Base-by-base conservation (phyloP, 2,888 invertebrate species). In the Plutella xylostella region DNA sequence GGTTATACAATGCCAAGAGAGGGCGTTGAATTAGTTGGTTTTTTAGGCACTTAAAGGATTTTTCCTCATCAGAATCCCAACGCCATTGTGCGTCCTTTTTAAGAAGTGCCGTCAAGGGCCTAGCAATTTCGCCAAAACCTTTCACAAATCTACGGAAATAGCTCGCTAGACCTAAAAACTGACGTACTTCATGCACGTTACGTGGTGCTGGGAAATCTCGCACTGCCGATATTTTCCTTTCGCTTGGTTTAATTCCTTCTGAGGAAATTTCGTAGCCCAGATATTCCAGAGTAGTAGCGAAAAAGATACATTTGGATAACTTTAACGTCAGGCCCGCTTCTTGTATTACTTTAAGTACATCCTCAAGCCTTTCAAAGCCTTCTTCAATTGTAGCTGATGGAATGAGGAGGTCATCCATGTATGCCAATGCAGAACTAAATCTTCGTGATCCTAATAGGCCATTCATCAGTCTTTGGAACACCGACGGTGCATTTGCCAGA, bases 1-100 rank as follows among this genome's bases (percentile, higher is more conserved):
- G 56, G 28, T 55, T 43, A 41, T 54, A 66, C 6, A 61, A 48
- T 5, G 49, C 43, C 20, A 61, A 42, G 18, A 56, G 50, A 12
- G 41, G 41, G 4, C 41, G 28, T 12, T 31, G n/a, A 14, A 14
- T n/a, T 1, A 25, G 19, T 22, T 15, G 7, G 1, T 43, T 6
- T 12, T 22, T 34, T 18, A 30, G 9, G 7, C 7, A 2, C 3
- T 12, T 12, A 14, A 42, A 19, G 3, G 42, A 12, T 31, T 42
- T 12, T 18, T 31, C 7, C 28, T 46, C 22, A 7, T 4, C 28
- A 11, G 33, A 4, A 28, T 4, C 15, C 39, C 44, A 25, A 3
- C 17, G 20, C 28, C 35, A 48, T 12, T 14, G 15, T 21, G 19
- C 17, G 11, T 45, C 43, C 19, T 48, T 45, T 14, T 45, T 45